A percentile compares a stretch with the other conserved stretches of the same genome.
These are phyloP conservation scores for Pocillopora grandis DNA, from an alignment of 92 coral and sea anemone species.

Conservation along the genomic window DNA sequence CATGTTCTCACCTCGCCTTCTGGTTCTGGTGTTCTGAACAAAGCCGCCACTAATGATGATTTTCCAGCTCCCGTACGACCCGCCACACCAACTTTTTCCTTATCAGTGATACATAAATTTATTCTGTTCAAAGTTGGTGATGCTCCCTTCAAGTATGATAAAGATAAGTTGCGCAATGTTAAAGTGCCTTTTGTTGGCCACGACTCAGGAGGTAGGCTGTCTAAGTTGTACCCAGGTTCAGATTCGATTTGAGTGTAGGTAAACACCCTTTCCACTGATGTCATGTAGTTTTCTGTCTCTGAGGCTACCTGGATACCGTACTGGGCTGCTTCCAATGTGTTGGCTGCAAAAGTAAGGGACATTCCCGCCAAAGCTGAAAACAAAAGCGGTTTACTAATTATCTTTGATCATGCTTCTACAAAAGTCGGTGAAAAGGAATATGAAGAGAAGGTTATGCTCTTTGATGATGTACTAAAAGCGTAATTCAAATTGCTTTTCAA, in stretches of 20 bases:
- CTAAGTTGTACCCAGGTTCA: slow-evolving; percentile 8
- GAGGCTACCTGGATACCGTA: slow-evolving; percentile 18
- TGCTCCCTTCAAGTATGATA: slow-evolving; percentile 23
- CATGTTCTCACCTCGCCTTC: slow-evolving; percentile 23
- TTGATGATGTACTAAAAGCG: too few species aligned
- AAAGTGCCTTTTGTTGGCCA: slow-evolving; percentile 6
- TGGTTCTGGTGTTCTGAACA: slow-evolving; percentile 44
- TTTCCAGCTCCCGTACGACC: slow-evolving; percentile 51
- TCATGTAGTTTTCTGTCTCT: slow-evolving; percentile 34
- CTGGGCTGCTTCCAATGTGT: slow-evolving; percentile 3
- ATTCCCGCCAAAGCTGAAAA: slow-evolving; percentile 55
- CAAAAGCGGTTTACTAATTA: background rate
- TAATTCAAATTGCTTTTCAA: too few species aligned
- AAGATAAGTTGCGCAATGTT: slow-evolving; percentile 7
- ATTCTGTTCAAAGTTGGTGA: slow-evolving; percentile 18
- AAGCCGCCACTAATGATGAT: slow-evolving; percentile 39
- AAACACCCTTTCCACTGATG: slow-evolving; percentile 35
- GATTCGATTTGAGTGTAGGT: slow-evolving; percentile 1
- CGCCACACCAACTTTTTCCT: slow-evolving; percentile 36
- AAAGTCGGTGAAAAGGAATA: too few species aligned
- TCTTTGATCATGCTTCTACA: background rate
- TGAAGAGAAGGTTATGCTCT: too few species aligned
- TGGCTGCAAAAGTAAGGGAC: slow-evolving; percentile 30
- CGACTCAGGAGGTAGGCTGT: slow-evolving; percentile 1
- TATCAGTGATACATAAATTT: slow-evolving; percentile 15